Percentiles rank a stretch among this genome's conserved stretches.
Conservation (phyloP, 2,888 invertebrate genomes). For the Carterocephalus palaemon region DNA sequence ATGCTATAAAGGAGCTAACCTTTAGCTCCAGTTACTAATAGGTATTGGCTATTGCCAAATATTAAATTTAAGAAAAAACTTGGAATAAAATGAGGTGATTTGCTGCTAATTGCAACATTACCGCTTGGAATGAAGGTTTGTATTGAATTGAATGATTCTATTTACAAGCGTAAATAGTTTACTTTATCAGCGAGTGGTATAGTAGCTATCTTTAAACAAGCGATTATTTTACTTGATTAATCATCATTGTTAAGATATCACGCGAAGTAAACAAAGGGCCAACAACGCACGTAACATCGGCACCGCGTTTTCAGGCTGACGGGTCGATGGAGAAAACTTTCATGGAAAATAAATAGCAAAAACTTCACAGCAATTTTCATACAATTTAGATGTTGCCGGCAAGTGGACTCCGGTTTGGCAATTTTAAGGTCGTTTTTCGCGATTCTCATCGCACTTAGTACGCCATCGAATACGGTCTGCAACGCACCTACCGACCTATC, state of each 20-base stretch:
- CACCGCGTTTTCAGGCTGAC: slow-evolving; percentile 12
- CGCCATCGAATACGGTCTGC: slow-evolving; percentile 22
- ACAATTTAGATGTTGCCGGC: slow-evolving; percentile 8
- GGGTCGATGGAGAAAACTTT: slow-evolving; percentile 11
- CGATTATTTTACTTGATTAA: slow-evolving; percentile 18
- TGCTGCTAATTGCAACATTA: too few relatives aligned
- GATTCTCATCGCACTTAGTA: slow-evolving; percentile 15
- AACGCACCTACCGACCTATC: slow-evolving; percentile 5
- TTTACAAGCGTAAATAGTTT: slow-evolving; percentile 1
- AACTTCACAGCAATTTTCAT: slow-evolving; percentile 13
- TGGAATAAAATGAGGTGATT: too few relatives aligned
- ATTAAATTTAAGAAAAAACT: too few relatives aligned
- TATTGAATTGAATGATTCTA: too few relatives aligned
- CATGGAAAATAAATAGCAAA: slow-evolving; percentile 17
- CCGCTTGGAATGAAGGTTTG: too few relatives aligned
- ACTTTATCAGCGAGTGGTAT: slow-evolving; percentile 4
- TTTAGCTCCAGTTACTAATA: too few relatives aligned
- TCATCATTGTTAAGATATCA: slow-evolving; percentile 16
- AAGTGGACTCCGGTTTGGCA: neutral
- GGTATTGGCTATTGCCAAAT: too few relatives aligned
- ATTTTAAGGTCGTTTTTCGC: slow-evolving; percentile 7
- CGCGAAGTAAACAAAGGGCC: slow-evolving; percentile 10
- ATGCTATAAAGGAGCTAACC: too few relatives aligned
- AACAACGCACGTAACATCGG: slow-evolving; percentile 4
- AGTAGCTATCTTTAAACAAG: neutral